Evolutionary conservation across 2,113 vertebrate species (phyloP), one percentile per base, ranked within the genome.

Genomic region (Morphnarchus princeps): DNA sequence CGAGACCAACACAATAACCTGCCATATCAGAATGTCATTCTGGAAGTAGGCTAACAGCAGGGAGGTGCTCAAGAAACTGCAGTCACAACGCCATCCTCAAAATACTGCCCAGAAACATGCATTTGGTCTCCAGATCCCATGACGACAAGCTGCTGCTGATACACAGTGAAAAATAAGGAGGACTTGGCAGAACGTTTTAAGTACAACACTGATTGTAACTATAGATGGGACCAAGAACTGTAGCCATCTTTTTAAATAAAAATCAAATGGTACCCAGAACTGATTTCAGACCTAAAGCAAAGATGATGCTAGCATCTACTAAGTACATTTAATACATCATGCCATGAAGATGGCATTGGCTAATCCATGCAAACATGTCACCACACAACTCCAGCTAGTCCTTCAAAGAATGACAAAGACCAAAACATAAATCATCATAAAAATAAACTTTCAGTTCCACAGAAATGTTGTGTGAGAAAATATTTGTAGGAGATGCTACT

Each of bases 11-110:
- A 38, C 21, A 26, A 29, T 4, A 17, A 57, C 32, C 50, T 62
- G 61, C 32, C 17, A 3, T 4, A 57, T 4, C 40, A 50, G 47
- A 55, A 31, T 0, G 3, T 29, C 69, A 11, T 2, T 10, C 12
- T 69, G 40, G 8, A 82, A 16, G 38, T 5, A 19, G 36, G 31
- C 17, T 31, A 43, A 14, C 5, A 4, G 45, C 63, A 81, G 24
- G 36, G 43, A 80, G 31, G 28, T 19, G 47, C 52, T 79, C 49
- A 22, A 12, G 57, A 58, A 76, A 10, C 57, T 21, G 6, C 80
- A 62, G 36, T 15, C 52, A 61, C 65, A 70, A 10, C 3, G 0
- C 1, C 57, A 32, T 26, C 65, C 65, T 16, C 62, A 38, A 31
- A 79, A 74, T 7, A 9, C 54, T 54, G 36, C 78, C 47, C 76